Evolutionary conservation across 1,140 invertebrate genomes (phyloP).

Genomic region (Aethina tumida): DNA sequence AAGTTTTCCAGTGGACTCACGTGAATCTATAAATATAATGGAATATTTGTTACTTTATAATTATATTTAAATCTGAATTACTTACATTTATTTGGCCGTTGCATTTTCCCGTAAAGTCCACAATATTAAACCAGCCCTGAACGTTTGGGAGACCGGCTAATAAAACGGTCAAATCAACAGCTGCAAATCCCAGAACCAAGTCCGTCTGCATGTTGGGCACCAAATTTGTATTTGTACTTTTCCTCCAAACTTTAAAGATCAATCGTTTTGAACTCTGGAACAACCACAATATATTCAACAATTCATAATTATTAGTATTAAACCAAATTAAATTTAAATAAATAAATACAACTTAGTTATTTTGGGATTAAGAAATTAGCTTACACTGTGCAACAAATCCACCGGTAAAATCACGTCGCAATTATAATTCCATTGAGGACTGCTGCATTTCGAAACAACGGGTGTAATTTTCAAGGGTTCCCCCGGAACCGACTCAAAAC

Average conservation of each 20-base stretch:
- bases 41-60: slow-evolving; percentile 4
- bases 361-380: slow-evolving; percentile 12
- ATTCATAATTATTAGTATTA: neutral
- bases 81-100: slow-evolving; percentile 50
- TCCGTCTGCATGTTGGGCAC: slow-evolving; percentile 41
- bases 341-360: neutral
- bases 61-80: slow-evolving; percentile 11
- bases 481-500: slow-evolving; percentile 39
- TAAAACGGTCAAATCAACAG: slow-evolving; percentile 47
- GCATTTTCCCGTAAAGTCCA: slow-evolving; percentile 48
- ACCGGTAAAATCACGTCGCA: slow-evolving; percentile 41
- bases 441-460: slow-evolving; percentile 40
- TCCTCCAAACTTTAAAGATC: slow-evolving; percentile 51
- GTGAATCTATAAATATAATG: slow-evolving; percentile 34
- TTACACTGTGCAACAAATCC: slow-evolving; percentile 46
- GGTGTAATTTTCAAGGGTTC: slow-evolving; percentile 38
- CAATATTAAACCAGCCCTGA: slow-evolving; percentile 52
- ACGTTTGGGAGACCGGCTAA: slow-evolving; percentile 40
- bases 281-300: slow-evolving; percentile 7
- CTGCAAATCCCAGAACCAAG: slow-evolving; percentile 47
- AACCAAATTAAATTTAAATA: slow-evolving; percentile 4
- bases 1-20: slow-evolving; percentile 42
- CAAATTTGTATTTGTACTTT: slow-evolving; percentile 27
- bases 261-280: slow-evolving; percentile 46
- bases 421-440: slow-evolving; percentile 47